These are phyloP conservation scores for Fopius arisanus DNA, from an alignment of 1,140 invertebrate species.

Conservation along the genomic window DNA sequence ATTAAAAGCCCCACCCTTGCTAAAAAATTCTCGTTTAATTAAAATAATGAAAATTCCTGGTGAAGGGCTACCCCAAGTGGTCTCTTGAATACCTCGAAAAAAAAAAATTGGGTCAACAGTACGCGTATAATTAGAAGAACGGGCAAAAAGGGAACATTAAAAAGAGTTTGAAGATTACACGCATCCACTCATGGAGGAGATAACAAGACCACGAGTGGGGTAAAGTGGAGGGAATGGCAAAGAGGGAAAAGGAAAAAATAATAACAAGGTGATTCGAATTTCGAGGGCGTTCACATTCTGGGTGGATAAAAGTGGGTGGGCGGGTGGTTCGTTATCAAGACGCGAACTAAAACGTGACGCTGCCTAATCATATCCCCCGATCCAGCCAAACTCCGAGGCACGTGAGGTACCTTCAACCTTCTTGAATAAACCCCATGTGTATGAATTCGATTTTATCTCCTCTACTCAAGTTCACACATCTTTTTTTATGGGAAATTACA, in stretches of 20 bases:
- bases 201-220: not conserved
- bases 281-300: not conserved
- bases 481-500: constrained; percentile 3
- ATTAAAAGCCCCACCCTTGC: not conserved
- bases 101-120: constrained; percentile 8
- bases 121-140: constrained; percentile 2
- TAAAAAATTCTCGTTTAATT: not conserved
- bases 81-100: not conserved
- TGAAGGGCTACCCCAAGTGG: not conserved
- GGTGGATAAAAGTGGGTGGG: not conserved
- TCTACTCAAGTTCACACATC: not conserved
- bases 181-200: not conserved
- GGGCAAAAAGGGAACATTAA: not conserved
- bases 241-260: not conserved
- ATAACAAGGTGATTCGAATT: constrained; percentile 27
- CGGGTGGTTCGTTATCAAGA: constrained; percentile 21
- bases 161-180: not conserved
- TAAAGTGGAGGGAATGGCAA: not conserved
- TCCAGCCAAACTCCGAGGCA: not conserved
- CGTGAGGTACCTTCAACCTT: constrained; percentile 14
- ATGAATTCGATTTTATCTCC: constrained; percentile 12
- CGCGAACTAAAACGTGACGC: constrained; percentile 23
- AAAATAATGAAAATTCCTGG: constrained; percentile 4
- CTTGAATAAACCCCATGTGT: not conserved
- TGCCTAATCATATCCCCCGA: constrained; percentile 27